Evolutionary conservation across 2,888 invertebrate genomes (phyloP), one percentile per base, ranked within the genome.

Genomic region (Cheilosia impressa): DNA sequence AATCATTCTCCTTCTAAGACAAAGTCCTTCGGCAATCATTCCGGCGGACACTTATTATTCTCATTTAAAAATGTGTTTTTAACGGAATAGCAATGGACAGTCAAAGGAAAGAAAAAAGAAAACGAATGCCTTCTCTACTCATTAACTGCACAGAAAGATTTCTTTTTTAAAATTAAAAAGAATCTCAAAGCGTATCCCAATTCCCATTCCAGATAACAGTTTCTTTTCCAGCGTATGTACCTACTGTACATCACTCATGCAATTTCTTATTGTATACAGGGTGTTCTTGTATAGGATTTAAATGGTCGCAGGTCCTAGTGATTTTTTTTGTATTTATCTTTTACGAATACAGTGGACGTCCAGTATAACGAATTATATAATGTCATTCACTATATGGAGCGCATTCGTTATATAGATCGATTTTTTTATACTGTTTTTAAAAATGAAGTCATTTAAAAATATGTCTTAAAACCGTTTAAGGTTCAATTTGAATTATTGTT

Each of bases 81-180:
- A 55, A 7, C 55, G 17, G 60, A 60, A 76, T 65, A 76, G 65
- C 66, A 82, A 66, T 77, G 77, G 10, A 82, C 77, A 82, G 69
- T 83, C 78, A 73, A 73, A 73, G 78, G 34, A 38, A 65, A 17
- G 27, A 4, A 41, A 66, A 52, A n/a, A 38, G 50, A 4, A 38
- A 4, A 10, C 38, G 13, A 38, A 52, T 60, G 71, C 60, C 71
- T 50, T 71, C 58, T 71, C 41, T 58, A 52, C 71, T 71, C 71
- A 71, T 71, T 71, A 71, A 60, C 60, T 60, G 63, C 52, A 75
- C 69, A 69, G 68, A 79, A 73, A 73, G 69, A 83, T 83, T 73
- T 66, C 24, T 73, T 65, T 31, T 55, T 75, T 50, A 62, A 85
- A 85, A 85, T 85, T 85, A 85, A 81, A 85, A 85, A 81, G 71